Base-by-base conservation (phyloP, 2,888 invertebrate species). In the Caenorhabditis wallacei region DNA sequence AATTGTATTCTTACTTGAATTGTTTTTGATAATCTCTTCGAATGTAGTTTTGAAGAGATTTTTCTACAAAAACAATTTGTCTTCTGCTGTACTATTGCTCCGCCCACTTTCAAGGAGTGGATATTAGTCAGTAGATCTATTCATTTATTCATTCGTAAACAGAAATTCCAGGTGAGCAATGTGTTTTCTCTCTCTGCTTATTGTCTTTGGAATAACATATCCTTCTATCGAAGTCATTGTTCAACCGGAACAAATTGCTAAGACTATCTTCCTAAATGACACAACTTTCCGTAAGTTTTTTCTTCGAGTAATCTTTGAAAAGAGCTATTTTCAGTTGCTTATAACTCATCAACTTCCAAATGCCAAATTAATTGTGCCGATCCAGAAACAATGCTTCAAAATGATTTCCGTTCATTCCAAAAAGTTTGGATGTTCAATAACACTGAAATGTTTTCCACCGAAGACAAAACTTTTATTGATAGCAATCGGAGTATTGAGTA, bases 311-410 rank as follows among this genome's bases (percentile, higher is more conserved):
- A 30, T 35, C 3, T 4, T 13, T 18, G 10, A 13, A n/a, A n/a
- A n/a, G n/a, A n/a, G n/a, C n/a, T 40, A 1, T 0, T 56, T 57
- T 20, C 48, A 82, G 82, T 79, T 1, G 61, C 72, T 20, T 82
- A 82, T 59, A 82, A 82, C 40, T 74, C 79, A 0, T 71, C 82
- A 0, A 22, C 22, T 20, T 10, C 40, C 26, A 78, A 78, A 59
- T 82, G 82, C 43, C 69, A 74, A n/a, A 82, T 82, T 16, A 79
- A 82, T 13, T 82, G 82, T 26, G 82, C 82, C 43, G 79, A 79
- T 57, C 54, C 63, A 0, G 79, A 82, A 2, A 82, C 79, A 22
- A 82, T 82, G 82, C 48, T 71, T 16, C 46, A 68, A 40, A 40
- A 70, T 22, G 54, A 63, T 22, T 82, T 82, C 46, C 68, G 79